phyloP scores from a whole-genome alignment of 2,797 vertebrate genomes.

The Avahi laniger region DNA sequence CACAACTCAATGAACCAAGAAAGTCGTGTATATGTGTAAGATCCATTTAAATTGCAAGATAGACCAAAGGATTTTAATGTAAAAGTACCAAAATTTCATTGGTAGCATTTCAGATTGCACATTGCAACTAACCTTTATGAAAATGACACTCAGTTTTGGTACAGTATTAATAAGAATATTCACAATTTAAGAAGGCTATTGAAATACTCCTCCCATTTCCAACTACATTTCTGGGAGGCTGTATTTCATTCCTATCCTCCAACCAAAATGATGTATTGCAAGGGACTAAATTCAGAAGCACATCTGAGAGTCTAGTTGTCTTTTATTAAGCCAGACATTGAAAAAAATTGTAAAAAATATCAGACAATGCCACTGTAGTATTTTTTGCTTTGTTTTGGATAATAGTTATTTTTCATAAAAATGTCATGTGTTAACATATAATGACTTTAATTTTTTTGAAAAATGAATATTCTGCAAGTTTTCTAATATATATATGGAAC shows the following conservation, averaged over 20 bases:
- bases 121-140: not conserved
- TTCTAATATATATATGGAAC: not conserved
- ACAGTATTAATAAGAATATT: not conserved
- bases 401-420: not conserved
- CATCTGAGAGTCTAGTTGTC: not conserved
- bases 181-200: not conserved
- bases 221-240: not conserved
- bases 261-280: not conserved
- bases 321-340: not conserved
- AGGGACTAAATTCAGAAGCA: not conserved
- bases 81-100: not conserved
- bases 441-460: not conserved
- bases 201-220: not conserved
- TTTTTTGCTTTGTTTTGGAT: not conserved
- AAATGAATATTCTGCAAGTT: not conserved
- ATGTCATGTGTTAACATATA: not conserved
- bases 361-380: not conserved
- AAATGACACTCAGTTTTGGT: not conserved
- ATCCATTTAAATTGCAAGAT: not conserved
- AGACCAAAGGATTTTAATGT: not conserved
- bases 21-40: not conserved
- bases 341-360: not conserved
- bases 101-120: not conserved
- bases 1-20: not conserved
- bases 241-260: not conserved